Conservation (phyloP, 35 echinoderm and acorn worm species). For the Eucidaris tribuloides region DNA sequence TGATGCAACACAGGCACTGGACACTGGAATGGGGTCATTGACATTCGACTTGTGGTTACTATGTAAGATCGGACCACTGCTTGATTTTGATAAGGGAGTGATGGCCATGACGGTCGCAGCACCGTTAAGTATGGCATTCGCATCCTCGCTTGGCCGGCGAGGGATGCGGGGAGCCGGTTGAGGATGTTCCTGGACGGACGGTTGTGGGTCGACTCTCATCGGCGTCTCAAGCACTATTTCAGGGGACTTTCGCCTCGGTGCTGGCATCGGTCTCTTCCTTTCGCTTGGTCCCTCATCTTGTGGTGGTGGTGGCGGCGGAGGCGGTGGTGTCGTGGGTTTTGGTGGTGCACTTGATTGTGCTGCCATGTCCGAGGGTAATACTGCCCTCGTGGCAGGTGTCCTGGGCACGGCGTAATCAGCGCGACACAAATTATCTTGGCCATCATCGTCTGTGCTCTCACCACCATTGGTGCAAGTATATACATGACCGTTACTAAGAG, state of each 20-base stretch:
- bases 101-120: not conserved
- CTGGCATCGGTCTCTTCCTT: not conserved
- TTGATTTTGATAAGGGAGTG: not conserved
- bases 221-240: conserved; percentile 23
- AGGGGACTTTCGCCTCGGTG: conserved; percentile 16
- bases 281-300: conserved; percentile 19
- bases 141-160: conserved; percentile 8
- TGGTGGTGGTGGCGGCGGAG: not conserved
- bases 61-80: not conserved
- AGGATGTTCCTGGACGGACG: not conserved
- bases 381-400: conserved; percentile 35
- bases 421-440: not conserved
- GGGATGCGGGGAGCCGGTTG: not conserved
- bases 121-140: conserved; percentile 1
- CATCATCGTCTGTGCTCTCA: conserved; percentile 8
- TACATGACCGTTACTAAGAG: not conserved
- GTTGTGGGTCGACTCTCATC: not conserved
- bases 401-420: conserved; percentile 52
- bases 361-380: conserved; percentile 8
- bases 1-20: not conserved
- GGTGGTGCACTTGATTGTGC: not conserved
- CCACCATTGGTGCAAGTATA: not conserved
- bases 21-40: not conserved
- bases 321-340: not conserved
- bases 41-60: conserved; percentile 14